phyloP scores from a whole-genome alignment of 2,113 vertebrate genomes.

The Hypanus sabinus region DNA sequence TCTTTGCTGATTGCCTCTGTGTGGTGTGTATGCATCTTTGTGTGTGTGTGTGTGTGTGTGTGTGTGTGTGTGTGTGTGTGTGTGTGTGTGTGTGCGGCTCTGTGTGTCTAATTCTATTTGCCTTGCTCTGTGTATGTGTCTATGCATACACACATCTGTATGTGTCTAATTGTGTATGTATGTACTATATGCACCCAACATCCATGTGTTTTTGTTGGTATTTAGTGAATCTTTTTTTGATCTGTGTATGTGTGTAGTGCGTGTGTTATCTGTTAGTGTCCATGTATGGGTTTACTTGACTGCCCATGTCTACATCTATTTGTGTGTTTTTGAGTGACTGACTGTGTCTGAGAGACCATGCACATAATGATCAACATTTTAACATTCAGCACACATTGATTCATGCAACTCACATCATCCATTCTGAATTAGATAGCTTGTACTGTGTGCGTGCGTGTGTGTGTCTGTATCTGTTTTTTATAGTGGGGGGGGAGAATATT shows the following conservation, averaged over 20 bases:
- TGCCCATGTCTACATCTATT: not conserved
- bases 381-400: slow-evolving; percentile 1
- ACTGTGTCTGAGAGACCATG: not conserved
- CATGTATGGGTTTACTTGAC: not conserved
- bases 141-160: not conserved
- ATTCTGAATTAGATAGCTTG: not conserved
- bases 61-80: not conserved
- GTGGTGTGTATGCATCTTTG: not conserved
- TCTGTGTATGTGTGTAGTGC: not conserved
- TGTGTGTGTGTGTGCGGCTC: not conserved
- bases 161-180: not conserved
- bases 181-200: too few species aligned
- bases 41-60: not conserved
- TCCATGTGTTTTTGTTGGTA: not conserved
- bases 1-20: not conserved
- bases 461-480: not conserved
- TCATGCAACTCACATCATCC: not conserved
- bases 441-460: too few species aligned
- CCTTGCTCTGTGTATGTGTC: not conserved
- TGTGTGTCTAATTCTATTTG: not conserved
- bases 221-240: not conserved
- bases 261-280: too few species aligned
- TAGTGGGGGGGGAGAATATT: not conserved
- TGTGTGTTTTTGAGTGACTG: not conserved
- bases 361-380: slow-evolving; percentile 9